phyloP scores from a whole-genome alignment of 2,113 vertebrate genomes.

The Muntiacus reevesi region DNA sequence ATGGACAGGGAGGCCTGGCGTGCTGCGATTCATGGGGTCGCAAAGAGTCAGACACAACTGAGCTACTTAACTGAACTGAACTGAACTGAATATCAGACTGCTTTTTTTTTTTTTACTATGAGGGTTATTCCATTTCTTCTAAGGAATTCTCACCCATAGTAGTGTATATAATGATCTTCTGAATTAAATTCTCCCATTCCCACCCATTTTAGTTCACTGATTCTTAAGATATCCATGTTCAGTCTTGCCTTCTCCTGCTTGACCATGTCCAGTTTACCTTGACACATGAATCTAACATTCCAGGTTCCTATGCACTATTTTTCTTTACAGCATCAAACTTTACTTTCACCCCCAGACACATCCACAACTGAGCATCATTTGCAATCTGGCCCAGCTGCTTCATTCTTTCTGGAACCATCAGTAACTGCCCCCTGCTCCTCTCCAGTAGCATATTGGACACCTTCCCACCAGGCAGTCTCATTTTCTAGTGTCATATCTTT shows the following conservation, averaged over 20 bases:
- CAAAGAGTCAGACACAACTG: no score
- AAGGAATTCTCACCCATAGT: not conserved
- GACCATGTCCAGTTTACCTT: not conserved
- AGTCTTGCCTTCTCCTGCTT: not conserved
- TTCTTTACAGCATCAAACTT: not conserved
- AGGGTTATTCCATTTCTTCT: not conserved
- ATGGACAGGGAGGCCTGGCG: no score
- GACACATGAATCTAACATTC: not conserved
- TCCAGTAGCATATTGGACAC: not conserved
- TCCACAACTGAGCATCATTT: not conserved
- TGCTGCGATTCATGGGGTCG: no score
- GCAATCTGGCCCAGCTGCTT: not conserved
- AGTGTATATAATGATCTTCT: not conserved
- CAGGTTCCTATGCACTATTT: not conserved
- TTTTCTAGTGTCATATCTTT: not conserved
- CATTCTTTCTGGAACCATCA: not conserved
- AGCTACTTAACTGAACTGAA: no score
- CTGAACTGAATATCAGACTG: not conserved
- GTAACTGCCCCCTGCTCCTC: not conserved
- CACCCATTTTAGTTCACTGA: not conserved
- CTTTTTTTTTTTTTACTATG: not conserved
- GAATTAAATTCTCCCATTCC: not conserved
- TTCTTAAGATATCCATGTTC: not conserved
- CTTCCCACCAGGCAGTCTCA: not conserved
- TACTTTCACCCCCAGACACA: not conserved